These are phyloP conservation scores for Danio jaintianensis DNA, from an alignment of 2,797 vertebrate genomes.

Conservation along the genomic window DNA sequence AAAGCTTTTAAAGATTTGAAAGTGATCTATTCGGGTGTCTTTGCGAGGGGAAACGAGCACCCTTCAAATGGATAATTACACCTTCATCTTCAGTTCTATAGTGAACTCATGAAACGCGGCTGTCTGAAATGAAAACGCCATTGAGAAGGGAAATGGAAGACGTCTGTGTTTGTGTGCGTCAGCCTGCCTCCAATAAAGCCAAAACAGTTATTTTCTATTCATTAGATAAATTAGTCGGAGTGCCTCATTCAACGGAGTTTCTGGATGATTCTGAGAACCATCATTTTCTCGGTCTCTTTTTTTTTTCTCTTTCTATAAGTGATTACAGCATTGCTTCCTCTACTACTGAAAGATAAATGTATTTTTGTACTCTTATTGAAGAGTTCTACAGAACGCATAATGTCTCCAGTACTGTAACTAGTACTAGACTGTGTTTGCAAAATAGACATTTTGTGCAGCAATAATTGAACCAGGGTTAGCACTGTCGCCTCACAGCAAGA, in stretches of 20 bases:
- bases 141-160: conserved; percentile 35
- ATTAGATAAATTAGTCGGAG: conserved; percentile 54
- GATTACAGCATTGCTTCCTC: conserved; percentile 18
- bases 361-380: conserved; percentile 16
- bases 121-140: conserved; percentile 44
- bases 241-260: conserved; percentile 55
- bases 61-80: conserved; percentile 48
- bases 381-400: neutral
- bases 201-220: conserved; percentile 65
- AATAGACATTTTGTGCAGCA: no score
- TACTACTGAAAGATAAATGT: conserved; percentile 62
- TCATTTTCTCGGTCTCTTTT: conserved; percentile 61
- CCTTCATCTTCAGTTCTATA: conserved; percentile 40
- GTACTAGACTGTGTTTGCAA: no score
- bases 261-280: conserved; percentile 66
- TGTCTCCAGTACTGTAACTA: no score
- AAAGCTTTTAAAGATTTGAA: conserved; percentile 14
- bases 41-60: conserved; percentile 1
- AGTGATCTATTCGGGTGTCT: conserved; percentile 25
- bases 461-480: no score
- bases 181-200: conserved; percentile 47
- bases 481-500: no score
- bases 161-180: conserved; percentile 36
- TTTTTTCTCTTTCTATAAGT: neutral
- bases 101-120: conserved; percentile 47